Conservation (phyloP, 2,113 vertebrate species). For the Sinocyclocheilus rhinocerous region DNA sequence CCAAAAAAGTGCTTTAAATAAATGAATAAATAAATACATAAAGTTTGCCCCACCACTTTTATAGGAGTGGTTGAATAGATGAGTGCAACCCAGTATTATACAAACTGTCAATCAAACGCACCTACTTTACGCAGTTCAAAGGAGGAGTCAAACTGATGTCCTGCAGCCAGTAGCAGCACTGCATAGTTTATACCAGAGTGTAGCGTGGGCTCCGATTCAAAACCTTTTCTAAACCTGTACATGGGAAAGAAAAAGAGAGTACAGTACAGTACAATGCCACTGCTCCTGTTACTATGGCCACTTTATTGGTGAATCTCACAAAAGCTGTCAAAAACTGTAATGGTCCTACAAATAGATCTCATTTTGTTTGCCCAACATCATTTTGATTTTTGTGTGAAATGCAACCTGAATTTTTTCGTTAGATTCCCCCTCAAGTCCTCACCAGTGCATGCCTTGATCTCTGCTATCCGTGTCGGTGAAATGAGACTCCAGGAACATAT, state of each 20-base stretch:
- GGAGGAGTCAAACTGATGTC: slow-evolving; percentile 95
- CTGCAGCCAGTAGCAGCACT: slow-evolving; percentile 91
- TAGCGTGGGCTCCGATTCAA: slow-evolving; percentile 96
- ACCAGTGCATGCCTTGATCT: slow-evolving; percentile 88
- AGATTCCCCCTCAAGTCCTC: slow-evolving; percentile 56
- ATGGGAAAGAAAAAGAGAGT: neutral
- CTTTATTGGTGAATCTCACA: neutral
- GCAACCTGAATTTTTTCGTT: neutral
- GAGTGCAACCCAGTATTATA: neutral
- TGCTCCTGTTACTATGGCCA: neutral
- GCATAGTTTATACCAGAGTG: slow-evolving; percentile 99
- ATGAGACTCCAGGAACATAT: slow-evolving; percentile 94
- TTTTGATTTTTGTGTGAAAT: neutral
- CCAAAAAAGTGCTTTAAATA: neutral
- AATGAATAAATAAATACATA: no score
- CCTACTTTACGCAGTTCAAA: slow-evolving; percentile 99
- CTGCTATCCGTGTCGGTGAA: slow-evolving; percentile 87
- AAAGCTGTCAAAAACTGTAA: neutral
- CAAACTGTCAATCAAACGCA: slow-evolving; percentile 72
- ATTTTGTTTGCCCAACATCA: neutral
- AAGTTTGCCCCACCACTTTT: neutral
- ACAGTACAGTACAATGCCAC: neutral
- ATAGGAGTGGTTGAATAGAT: neutral
- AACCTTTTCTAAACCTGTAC: slow-evolving; percentile 93
- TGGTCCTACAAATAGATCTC: neutral